Base-by-base conservation (phyloP, 2,113 vertebrate genomes). In the Thomomys bottae region DNA sequence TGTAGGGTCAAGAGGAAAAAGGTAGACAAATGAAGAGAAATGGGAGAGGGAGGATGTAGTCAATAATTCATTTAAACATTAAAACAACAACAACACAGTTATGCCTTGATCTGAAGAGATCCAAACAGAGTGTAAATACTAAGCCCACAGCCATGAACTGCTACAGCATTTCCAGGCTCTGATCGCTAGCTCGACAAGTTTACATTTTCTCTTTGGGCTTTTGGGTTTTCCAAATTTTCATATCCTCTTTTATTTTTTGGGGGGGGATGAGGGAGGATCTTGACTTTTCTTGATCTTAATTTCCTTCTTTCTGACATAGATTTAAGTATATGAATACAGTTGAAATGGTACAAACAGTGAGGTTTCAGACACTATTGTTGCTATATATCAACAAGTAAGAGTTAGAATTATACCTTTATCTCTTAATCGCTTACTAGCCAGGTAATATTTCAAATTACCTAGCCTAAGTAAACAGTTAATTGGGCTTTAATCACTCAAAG, bases 301-400 rank as follows among this genome's bases (percentile, higher is more conserved):
- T 92, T 86, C 34, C 42, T 86, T 89, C 49, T 64, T 86, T 89
- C 49, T 64, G 7, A 86, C 76, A 83, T 83, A 90, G 79, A 70
- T 92, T 54, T 54, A 54, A 54, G 68, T 71, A 45, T 10, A 1
- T 76, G 23, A 64, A 30, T 63, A 85, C 1, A 54, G 2, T 70
- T 84, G 45, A 79, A 71, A 76, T 20, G 4, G 38, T 36, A 85
- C 10, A 84, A 86, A 85, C 3, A 70, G 79, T 67, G 40, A 87
- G 63, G 32, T 88, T 24, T 92, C 30, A 18, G 20, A 75, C 40
- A 79, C 9, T 57, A n/a, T 6, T 30, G n/a, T 64, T 57, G 14
- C 36, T 81, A 15, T 70, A 6, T 57, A 63, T 77, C 40, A 77
- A 82, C 2, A 72, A 10, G 30, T 12, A 40, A 83, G 34, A 64